These are phyloP conservation scores for Pandemis corylana DNA, from an alignment of 2,888 invertebrate species.

Conservation along the genomic window DNA sequence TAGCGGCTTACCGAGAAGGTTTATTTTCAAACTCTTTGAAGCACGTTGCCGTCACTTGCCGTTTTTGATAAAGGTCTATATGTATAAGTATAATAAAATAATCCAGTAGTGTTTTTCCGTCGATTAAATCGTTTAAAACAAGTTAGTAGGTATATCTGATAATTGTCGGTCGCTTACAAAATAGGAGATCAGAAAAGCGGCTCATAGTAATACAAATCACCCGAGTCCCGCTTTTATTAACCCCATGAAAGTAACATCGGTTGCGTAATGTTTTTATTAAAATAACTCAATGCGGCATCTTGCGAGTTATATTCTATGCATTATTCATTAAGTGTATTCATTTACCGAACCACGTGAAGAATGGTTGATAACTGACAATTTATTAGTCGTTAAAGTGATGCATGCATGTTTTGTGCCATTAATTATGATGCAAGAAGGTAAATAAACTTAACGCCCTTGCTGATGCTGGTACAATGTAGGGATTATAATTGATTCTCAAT, in stretches of 20 bases:
- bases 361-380: constrained; percentile 30
- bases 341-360: constrained; percentile 24
- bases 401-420: constrained; percentile 20
- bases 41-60: no score
- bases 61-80: no score
- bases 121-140: no score
- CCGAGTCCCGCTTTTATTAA: constrained; percentile 16
- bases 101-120: no score
- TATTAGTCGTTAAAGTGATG: constrained; percentile 33
- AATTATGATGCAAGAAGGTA: constrained; percentile 2
- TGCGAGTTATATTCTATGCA: constrained; percentile 21
- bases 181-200: neutral
- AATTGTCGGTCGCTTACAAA: neutral
- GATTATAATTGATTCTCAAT: neutral
- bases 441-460: constrained; percentile 16
- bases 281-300: constrained; percentile 18
- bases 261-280: constrained; percentile 31
- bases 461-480: neutral
- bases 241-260: constrained; percentile 24
- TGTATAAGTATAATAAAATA: no score
- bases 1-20: no score
- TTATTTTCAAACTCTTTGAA: no score
- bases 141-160: neutral
- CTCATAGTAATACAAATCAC: neutral
- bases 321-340: constrained; percentile 26